Conservation (phyloP, 2,113 vertebrate genomes). For the Lepidothrix coronata region DNA sequence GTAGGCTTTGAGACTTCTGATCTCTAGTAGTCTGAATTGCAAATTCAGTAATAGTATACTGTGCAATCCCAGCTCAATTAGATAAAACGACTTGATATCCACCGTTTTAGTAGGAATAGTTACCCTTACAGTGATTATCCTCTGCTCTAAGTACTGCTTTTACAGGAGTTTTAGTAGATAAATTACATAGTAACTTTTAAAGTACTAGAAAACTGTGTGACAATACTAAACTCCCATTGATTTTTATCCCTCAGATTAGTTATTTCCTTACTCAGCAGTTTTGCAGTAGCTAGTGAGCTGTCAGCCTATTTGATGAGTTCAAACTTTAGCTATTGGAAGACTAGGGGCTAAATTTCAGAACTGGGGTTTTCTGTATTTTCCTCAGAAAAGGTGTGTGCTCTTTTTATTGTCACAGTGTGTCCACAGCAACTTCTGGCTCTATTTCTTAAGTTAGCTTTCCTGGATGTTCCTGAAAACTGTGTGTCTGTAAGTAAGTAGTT, state of each 20-base stretch:
- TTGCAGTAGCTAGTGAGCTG: not conserved
- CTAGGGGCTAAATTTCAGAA: not conserved
- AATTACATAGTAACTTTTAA: not conserved
- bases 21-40: not conserved
- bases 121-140: not conserved
- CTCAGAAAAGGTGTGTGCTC: not conserved
- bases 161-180: not conserved
- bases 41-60: not conserved
- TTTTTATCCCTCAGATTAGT: not conserved
- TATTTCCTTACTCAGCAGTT: not conserved
- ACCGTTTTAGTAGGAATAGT: not conserved
- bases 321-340: not conserved
- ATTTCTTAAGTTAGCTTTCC: not conserved
- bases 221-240: not conserved
- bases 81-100: not conserved
- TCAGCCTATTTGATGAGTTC: not conserved
- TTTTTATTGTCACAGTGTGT: not conserved
- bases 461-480: not conserved
- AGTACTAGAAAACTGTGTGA: not conserved
- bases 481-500: not conserved
- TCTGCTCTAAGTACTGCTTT: not conserved
- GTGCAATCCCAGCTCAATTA: not conserved
- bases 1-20: not conserved
- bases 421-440: not conserved
- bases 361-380: not conserved